Evolutionary conservation across 2,797 vertebrate species (phyloP).

Genomic region (Moxostoma hubbsi): DNA sequence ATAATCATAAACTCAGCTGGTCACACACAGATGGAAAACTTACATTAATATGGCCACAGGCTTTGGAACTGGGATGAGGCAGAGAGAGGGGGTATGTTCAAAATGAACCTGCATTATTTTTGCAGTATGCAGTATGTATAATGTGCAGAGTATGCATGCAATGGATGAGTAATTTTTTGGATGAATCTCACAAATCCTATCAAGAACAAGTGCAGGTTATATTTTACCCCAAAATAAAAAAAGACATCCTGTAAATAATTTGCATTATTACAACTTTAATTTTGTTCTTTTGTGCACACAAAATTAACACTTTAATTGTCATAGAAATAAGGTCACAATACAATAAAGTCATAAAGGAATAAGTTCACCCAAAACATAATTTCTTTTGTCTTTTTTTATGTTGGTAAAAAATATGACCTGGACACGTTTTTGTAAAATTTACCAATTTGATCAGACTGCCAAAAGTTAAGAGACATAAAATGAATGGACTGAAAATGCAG

Average conservation of each 20-base stretch:
- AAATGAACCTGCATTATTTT: background rate
- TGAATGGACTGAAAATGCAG: background rate
- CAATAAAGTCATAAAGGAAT: too few species aligned
- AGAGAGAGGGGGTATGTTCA: slow-evolving; percentile 11
- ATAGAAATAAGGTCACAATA: too few species aligned
- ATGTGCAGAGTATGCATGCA: background rate
- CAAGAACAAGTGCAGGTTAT: too few species aligned
- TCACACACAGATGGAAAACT: slow-evolving; percentile 30
- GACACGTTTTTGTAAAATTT: background rate
- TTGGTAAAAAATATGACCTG: background rate
- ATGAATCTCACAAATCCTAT: too few species aligned
- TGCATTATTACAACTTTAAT: too few species aligned
- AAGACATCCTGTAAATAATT: too few species aligned
- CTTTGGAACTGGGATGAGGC: background rate
- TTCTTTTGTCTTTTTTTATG: background rate
- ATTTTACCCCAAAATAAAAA: too few species aligned
- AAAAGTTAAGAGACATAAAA: too few species aligned
- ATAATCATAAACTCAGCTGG: slow-evolving; percentile 54
- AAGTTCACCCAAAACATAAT: background rate
- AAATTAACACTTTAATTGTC: too few species aligned
- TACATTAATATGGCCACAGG: slow-evolving; percentile 40
- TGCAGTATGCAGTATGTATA: slow-evolving; percentile 7
- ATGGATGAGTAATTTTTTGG: background rate
- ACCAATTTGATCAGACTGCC: background rate
- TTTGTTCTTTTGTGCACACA: too few species aligned